phyloP scores from a whole-genome alignment of 1,140 invertebrate species.

The Penaeus vannamei region DNA sequence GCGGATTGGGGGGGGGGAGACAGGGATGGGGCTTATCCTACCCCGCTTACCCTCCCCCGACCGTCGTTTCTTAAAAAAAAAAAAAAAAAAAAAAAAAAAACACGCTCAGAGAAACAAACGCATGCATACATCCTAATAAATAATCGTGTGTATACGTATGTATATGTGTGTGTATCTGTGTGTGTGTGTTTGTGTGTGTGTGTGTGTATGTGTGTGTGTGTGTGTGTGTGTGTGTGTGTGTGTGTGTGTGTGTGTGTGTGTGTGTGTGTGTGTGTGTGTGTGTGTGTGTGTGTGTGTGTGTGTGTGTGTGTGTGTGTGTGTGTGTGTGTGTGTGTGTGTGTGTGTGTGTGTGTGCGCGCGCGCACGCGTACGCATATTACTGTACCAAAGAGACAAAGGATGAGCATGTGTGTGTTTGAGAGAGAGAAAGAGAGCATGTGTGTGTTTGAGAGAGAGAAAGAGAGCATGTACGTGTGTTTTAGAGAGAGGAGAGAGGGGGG shows the following conservation, averaged over 20 bases:
- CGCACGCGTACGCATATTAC: background rate
- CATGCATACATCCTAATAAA: no score
- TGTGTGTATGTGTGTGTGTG: background rate
- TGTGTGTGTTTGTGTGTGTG: slow-evolving; percentile 4
- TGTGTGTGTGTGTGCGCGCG: background rate
- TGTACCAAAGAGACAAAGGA: background rate
- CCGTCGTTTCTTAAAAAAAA: no score
- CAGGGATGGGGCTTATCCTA: no score
- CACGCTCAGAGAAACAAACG: no score
- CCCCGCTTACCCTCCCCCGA: no score
- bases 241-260: slow-evolving; percentile 11
- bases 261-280: slow-evolving; percentile 11
- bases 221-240: slow-evolving; percentile 6
- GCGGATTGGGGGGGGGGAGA: no score
- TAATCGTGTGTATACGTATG: background rate
- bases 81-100: no score
- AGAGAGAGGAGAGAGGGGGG: no score
- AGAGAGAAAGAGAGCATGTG: no score
- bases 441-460: background rate
- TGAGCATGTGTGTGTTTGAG: no score
- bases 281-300: slow-evolving; percentile 11
- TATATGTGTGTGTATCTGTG: background rate
- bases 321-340: slow-evolving; percentile 5
- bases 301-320: slow-evolving; percentile 11
- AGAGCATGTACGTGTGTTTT: background rate